These are phyloP conservation scores for Watsonalla binaria DNA, from an alignment of 2,888 invertebrate species.

Conservation along the genomic window DNA sequence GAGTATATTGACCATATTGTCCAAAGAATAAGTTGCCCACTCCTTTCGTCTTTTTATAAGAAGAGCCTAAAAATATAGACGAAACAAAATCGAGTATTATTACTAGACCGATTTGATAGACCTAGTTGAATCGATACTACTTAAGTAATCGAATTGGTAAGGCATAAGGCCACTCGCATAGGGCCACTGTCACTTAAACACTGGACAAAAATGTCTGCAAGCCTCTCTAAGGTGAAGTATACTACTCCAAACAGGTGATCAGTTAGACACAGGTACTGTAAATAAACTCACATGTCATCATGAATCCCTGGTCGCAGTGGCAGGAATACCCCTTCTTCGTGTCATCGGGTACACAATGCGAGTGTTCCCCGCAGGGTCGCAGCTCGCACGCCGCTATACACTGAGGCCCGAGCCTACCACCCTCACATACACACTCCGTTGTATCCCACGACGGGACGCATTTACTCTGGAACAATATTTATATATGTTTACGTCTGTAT, in stretches of 20 bases:
- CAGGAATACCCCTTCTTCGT: constrained; percentile 85
- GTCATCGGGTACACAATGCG: constrained; percentile 82
- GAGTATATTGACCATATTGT: no score
- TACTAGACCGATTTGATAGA: no score
- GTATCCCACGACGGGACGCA: constrained; percentile 79
- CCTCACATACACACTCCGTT: constrained; percentile 82
- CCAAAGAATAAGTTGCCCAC: no score
- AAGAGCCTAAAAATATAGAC: no score
- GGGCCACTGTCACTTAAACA: not conserved
- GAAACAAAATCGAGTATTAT: no score
- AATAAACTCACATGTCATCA: constrained; percentile 80
- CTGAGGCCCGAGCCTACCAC: constrained; percentile 85
- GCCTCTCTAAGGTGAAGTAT: not conserved
- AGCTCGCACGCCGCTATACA: constrained; percentile 91
- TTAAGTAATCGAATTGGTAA: no score
- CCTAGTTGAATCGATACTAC: no score
- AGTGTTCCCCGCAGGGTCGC: constrained; percentile 89
- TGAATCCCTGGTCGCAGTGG: constrained; percentile 83
- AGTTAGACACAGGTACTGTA: no score
- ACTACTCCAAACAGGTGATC: no score
- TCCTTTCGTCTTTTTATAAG: no score
- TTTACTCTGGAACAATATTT: constrained; percentile 44
- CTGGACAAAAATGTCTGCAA: not conserved
- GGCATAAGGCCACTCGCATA: no score
- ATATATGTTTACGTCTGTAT: not conserved